Conservation (phyloP, 2,888 invertebrate genomes). For the Gisinianus flammeolus region DNA sequence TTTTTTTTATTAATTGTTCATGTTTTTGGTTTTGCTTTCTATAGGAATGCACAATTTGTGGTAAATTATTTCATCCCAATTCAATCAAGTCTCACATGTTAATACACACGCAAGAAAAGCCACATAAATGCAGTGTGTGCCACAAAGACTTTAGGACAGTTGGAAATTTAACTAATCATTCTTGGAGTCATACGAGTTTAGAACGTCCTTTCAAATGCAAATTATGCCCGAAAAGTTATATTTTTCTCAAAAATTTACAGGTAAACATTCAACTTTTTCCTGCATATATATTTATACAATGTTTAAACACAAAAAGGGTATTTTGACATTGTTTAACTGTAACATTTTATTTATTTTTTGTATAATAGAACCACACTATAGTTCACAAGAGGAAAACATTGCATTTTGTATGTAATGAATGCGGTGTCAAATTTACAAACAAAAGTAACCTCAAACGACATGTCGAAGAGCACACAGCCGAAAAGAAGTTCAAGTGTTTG, state of each 20-base stretch:
- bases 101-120: conserved; percentile 77
- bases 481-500: conserved; percentile 77
- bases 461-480: conserved; percentile 81
- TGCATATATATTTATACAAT: background rate
- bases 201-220: conserved; percentile 85
- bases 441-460: conserved; percentile 85
- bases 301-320: background rate
- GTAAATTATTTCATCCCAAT: conserved; percentile 76
- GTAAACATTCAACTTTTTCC: conserved; percentile 62
- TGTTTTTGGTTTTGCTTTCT: conserved; percentile 61
- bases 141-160: conserved; percentile 85
- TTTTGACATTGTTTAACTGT: conserved; percentile 8
- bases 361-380: conserved; percentile 72
- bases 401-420: conserved; percentile 87
- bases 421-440: conserved; percentile 85
- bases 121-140: conserved; percentile 82
- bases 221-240: conserved; percentile 82
- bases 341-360: no score
- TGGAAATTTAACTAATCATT: conserved; percentile 87
- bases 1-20: conserved; percentile 61
- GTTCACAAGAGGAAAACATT: conserved; percentile 80
- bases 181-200: conserved; percentile 85
- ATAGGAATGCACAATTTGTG: conserved; percentile 76
- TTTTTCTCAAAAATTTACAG: conserved; percentile 78
- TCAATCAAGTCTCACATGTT: conserved; percentile 80